Percentiles rank a stretch among this genome's conserved stretches.
phyloP scores from a whole-genome alignment of 2,888 invertebrate genomes.

The Schizotus pectinicornis region DNA sequence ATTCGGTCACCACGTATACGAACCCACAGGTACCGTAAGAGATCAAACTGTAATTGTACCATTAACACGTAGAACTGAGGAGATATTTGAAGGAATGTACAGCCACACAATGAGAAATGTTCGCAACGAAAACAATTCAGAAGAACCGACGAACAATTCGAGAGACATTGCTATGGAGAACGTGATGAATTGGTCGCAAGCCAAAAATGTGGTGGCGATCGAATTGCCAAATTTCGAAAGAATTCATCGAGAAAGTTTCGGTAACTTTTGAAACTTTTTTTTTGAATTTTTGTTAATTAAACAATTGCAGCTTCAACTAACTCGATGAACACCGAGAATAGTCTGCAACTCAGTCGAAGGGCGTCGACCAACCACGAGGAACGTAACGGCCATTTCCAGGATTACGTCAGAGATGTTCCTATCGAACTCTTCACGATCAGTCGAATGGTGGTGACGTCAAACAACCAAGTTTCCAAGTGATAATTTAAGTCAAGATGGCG shows the following conservation, averaged over 20 bases:
- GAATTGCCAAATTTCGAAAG: slow-evolving; percentile 39
- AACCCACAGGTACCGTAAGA: slow-evolving; percentile 59
- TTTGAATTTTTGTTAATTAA: neutral
- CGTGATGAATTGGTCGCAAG: slow-evolving; percentile 55
- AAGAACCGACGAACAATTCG: slow-evolving; percentile 4
- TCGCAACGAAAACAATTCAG: neutral
- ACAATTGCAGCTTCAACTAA: slow-evolving; percentile 12
- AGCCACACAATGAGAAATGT: slow-evolving; percentile 39
- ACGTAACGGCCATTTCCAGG: slow-evolving; percentile 35
- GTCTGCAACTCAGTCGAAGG: slow-evolving; percentile 23
- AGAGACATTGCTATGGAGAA: slow-evolving; percentile 51
- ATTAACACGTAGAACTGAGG: slow-evolving; percentile 65
- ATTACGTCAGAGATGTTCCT: slow-evolving; percentile 53
- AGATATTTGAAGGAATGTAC: slow-evolving; percentile 61
- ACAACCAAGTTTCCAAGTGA: neutral
- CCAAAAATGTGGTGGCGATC: slow-evolving; percentile 50
- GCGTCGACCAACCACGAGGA: slow-evolving; percentile 23
- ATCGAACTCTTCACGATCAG: slow-evolving; percentile 55
- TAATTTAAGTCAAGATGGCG: too few species aligned
- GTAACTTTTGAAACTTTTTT: slow-evolving; percentile 22
- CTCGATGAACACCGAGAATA: neutral
- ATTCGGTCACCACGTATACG: slow-evolving; percentile 70
- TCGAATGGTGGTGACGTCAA: slow-evolving; percentile 45
- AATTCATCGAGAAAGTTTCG: slow-evolving; percentile 35
- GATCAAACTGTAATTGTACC: slow-evolving; percentile 70